Percentiles rank a stretch among this genome's conserved stretches.
Conservation (phyloP, 2,113 vertebrate genomes). For the Pelodiscus sinensis region DNA sequence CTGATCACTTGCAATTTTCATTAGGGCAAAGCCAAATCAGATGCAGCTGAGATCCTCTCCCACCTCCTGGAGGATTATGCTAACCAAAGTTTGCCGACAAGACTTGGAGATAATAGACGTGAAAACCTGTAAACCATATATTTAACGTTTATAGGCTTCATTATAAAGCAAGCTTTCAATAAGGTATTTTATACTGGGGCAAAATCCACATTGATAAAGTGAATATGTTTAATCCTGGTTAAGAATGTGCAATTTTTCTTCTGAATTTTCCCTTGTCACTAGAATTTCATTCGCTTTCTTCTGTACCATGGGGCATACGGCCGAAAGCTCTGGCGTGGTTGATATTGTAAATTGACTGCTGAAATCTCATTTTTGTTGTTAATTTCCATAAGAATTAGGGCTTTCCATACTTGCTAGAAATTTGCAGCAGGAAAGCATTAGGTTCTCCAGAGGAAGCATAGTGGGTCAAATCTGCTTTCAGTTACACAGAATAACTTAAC, state of each 20-base stretch:
- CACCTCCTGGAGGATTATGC: conserved; percentile 23
- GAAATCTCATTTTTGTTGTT: background rate
- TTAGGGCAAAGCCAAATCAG: conserved; percentile 26
- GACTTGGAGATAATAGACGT: conserved; percentile 35
- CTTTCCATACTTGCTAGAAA: background rate
- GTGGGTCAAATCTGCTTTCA: background rate
- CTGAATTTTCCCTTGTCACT: conserved; percentile 33
- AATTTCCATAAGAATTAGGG: conserved; percentile 9
- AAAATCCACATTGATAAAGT: conserved; percentile 37
- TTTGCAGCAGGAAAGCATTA: background rate
- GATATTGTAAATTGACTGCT: background rate
- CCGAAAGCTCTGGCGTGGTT: background rate
- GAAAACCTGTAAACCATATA: conserved; percentile 46
- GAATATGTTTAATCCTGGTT: background rate
- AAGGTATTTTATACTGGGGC: conserved; percentile 34
- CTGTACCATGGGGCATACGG: background rate
- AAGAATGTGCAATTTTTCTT: conserved; percentile 24
- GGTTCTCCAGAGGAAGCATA: background rate
- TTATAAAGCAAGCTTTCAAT: conserved; percentile 64
- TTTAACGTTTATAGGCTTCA: conserved; percentile 57
- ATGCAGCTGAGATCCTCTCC: conserved; percentile 45
- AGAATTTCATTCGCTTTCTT: conserved; percentile 26
- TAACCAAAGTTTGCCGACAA: conserved; percentile 22
- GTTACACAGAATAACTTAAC: background rate
- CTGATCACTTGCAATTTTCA: conserved; percentile 39